These are phyloP conservation scores for Bellardia pandia DNA, from an alignment of 2,888 invertebrate species.

Conservation along the genomic window DNA sequence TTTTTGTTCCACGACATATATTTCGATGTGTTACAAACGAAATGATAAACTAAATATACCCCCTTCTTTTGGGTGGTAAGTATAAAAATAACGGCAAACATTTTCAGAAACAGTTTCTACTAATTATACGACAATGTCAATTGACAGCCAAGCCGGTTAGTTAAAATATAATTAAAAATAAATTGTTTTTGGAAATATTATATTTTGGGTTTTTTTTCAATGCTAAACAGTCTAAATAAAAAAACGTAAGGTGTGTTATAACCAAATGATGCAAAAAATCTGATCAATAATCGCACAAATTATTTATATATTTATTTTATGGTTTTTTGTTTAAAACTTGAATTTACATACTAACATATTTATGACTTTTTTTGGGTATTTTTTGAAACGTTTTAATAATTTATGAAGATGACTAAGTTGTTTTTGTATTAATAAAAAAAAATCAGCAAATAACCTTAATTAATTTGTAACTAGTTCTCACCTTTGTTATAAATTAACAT, in stretches of 20 bases:
- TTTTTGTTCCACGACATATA: no score
- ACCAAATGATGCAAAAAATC: constrained; percentile 11
- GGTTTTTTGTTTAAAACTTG: background rate
- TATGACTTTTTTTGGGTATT: background rate
- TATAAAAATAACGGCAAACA: no score
- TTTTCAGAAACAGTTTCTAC: no score
- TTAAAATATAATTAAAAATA: background rate
- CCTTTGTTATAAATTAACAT: constrained; percentile 64
- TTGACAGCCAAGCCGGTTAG: background rate
- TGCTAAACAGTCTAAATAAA: background rate
- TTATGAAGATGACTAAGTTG: background rate
- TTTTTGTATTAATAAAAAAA: background rate
- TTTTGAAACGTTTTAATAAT: background rate
- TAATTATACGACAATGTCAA: no score
- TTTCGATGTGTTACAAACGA: no score
- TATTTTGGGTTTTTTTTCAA: background rate
- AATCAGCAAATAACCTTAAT: constrained; percentile 32
- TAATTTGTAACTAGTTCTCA: constrained; percentile 50
- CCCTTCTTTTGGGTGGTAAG: no score
- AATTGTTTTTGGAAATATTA: background rate
- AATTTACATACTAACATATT: background rate
- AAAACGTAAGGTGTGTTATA: background rate
- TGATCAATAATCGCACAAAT: background rate
- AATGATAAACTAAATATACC: no score
- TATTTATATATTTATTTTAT: background rate